Conservation (phyloP, 2,888 invertebrate species). For the Pyrrhia umbra region DNA sequence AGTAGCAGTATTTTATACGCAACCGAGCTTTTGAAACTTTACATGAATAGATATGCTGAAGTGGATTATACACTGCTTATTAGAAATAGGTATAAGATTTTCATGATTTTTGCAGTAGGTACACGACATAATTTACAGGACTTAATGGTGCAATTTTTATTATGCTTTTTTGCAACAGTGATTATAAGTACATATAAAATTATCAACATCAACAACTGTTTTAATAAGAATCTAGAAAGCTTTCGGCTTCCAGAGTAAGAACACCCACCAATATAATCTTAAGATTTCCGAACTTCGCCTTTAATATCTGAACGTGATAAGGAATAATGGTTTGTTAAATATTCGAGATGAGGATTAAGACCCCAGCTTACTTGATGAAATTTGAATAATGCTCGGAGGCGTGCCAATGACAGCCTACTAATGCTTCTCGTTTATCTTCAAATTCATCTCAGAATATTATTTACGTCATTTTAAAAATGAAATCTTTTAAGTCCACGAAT, state of each 20-base stretch:
- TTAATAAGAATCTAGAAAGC: too few relatives aligned
- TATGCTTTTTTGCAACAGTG: too few relatives aligned
- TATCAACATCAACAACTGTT: too few relatives aligned
- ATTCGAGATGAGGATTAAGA: constrained; percentile 70
- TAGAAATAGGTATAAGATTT: background rate
- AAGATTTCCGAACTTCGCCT: constrained; percentile 30
- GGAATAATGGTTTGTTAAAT: constrained; percentile 66
- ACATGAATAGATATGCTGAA: background rate
- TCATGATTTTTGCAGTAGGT: too few relatives aligned
- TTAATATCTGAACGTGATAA: constrained; percentile 55
- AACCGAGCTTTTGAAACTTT: background rate
- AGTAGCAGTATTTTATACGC: constrained; percentile 52
- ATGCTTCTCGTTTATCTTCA: constrained; percentile 74
- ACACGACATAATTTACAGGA: too few relatives aligned
- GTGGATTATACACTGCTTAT: background rate
- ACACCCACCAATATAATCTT: constrained; percentile 38
- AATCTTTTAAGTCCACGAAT: constrained; percentile 63
- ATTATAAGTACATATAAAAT: too few relatives aligned
- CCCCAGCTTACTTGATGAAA: constrained; percentile 77
- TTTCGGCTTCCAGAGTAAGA: constrained; percentile 27
- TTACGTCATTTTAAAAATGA: constrained; percentile 75
- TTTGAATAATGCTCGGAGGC: constrained; percentile 77
- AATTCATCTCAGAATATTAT: constrained; percentile 79
- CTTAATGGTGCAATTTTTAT: too few relatives aligned
- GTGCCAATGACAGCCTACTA: constrained; percentile 71